Evolutionary conservation across 2,113 vertebrate genomes (phyloP).

Genomic region (Pao palembangensis): DNA sequence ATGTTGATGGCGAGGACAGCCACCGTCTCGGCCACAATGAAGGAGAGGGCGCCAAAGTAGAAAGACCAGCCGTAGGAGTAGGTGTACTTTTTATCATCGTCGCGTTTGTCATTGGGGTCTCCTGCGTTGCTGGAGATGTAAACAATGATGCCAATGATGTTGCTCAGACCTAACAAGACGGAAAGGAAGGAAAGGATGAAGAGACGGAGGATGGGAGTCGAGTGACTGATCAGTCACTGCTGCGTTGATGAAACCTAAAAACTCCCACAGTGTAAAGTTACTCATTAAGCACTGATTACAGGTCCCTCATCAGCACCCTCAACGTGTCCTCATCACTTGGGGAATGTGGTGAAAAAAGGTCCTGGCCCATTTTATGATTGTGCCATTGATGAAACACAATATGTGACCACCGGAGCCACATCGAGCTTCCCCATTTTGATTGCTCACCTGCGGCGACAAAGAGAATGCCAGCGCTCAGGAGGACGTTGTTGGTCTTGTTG

Average conservation of each 20-base stretch:
- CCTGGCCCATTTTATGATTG: slow-evolving; percentile 23
- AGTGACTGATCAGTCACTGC: not conserved
- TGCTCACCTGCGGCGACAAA: slow-evolving; percentile 94
- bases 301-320: not conserved
- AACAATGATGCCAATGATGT: slow-evolving; percentile 98
- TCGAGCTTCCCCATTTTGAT: slow-evolving; percentile 15
- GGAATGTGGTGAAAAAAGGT: slow-evolving; percentile 3
- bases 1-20: slow-evolving; percentile 96
- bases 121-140: slow-evolving; percentile 99
- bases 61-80: slow-evolving; percentile 99
- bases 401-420: slow-evolving; percentile 10
- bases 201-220: slow-evolving; percentile 9
- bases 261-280: not conserved
- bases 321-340: slow-evolving; percentile 12
- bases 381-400: slow-evolving; percentile 7
- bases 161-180: slow-evolving; percentile 84
- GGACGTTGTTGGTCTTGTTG: slow-evolving; percentile 91
- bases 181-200: not conserved
- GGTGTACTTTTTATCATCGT: slow-evolving; percentile 94
- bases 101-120: slow-evolving; percentile 91
- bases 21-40: slow-evolving; percentile 94
- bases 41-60: slow-evolving; percentile 96
- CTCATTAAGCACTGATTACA: slow-evolving; percentile 14
- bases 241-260: too few relatives aligned
- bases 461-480: slow-evolving; percentile 94